phyloP scores from a whole-genome alignment of 1,140 invertebrate genomes.

The Anoplophora glabripennis region DNA sequence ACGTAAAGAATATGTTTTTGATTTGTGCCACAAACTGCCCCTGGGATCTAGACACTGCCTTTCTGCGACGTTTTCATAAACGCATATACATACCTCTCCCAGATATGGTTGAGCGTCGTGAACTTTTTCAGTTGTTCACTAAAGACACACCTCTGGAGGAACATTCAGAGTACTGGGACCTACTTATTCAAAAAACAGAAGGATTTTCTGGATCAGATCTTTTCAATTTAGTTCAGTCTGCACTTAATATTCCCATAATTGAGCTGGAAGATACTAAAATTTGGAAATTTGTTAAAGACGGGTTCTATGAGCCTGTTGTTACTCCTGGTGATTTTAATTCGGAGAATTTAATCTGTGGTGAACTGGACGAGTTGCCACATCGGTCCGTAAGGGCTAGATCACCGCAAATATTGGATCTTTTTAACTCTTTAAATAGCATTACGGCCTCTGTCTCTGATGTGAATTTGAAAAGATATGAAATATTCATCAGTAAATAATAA shows the following conservation, averaged over 20 bases:
- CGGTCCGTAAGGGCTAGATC: constrained; percentile 29
- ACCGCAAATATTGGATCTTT: constrained; percentile 31
- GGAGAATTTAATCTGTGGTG: constrained; percentile 12
- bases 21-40: constrained; percentile 65
- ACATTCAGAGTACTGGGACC: constrained; percentile 41
- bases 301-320: constrained; percentile 31
- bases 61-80: constrained; percentile 59
- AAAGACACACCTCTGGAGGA: constrained; percentile 21
- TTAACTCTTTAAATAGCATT: constrained; percentile 27
- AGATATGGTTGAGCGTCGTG: constrained; percentile 43
- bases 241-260: constrained; percentile 54
- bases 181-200: constrained; percentile 51
- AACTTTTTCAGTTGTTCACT: constrained; percentile 34
- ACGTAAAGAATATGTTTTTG: constrained; percentile 50
- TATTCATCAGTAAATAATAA: constrained; percentile 22
- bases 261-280: constrained; percentile 47
- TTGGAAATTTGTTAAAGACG: constrained; percentile 39
- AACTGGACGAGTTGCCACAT: constrained; percentile 29
- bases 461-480: constrained; percentile 36
- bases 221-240: constrained; percentile 50
- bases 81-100: constrained; percentile 59
- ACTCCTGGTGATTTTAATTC: constrained; percentile 17
- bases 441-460: constrained; percentile 28
- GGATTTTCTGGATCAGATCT: constrained; percentile 60
- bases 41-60: constrained; percentile 63